Evolutionary conservation across 2,113 vertebrate genomes (phyloP).

Genomic region (Sylvietta virens): DNA sequence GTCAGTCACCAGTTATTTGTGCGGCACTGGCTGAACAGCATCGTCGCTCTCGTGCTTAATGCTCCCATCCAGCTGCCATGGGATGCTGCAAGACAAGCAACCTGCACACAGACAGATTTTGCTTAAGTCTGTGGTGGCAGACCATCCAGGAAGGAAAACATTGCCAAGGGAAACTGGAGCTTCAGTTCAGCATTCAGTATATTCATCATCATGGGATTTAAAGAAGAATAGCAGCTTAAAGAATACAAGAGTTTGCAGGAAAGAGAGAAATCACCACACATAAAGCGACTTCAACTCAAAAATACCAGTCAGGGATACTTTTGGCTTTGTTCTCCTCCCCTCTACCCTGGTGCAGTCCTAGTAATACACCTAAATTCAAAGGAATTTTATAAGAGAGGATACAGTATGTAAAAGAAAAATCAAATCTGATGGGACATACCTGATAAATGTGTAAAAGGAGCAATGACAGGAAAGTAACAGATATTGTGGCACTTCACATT

Average conservation of each 20-base stretch:
- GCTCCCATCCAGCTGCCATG: not conserved
- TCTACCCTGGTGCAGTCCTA: not conserved
- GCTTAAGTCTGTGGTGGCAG: not conserved
- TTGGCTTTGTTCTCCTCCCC: not conserved
- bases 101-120: not conserved
- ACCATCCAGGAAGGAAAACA: not conserved
- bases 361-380: not conserved
- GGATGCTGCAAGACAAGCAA: not conserved
- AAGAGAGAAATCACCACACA: slow-evolving; percentile 21
- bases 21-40: not conserved
- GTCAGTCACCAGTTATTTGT: not conserved
- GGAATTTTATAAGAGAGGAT: not conserved
- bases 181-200: slow-evolving; percentile 23
- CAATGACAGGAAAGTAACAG: not conserved
- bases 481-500: not conserved
- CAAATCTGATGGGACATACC: not conserved
- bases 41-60: fast-evolving
- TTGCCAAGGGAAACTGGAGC: not conserved
- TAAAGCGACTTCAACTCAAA: slow-evolving; percentile 10
- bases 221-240: slow-evolving; percentile 21
- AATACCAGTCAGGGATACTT: not conserved
- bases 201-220: slow-evolving; percentile 30
- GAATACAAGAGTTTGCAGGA: not conserved
- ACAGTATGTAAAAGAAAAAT: not conserved
- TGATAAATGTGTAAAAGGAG: not conserved